These are phyloP conservation scores for Brachionus calyciflorus DNA, from an alignment of 1,140 invertebrate species.

Conservation along the genomic window DNA sequence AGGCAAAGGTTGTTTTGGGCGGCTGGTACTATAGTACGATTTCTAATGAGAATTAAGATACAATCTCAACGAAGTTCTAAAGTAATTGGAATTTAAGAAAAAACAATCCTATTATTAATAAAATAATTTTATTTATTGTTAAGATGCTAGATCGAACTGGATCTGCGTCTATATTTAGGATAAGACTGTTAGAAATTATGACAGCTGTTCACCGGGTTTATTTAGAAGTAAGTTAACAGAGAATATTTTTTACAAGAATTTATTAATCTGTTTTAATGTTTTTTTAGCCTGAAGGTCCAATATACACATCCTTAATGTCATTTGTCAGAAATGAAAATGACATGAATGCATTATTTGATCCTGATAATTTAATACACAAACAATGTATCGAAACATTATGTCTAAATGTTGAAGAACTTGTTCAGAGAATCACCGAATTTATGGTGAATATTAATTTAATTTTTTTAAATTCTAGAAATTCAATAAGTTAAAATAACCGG, in stretches of 20 bases:
- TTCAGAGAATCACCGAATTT: constrained; percentile 43
- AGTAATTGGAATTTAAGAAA: background rate
- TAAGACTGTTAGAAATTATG: constrained; percentile 42
- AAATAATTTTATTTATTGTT: background rate
- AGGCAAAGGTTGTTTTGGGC: constrained; percentile 44
- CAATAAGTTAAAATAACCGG: too few relatives aligned
- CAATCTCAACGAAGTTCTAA: constrained; percentile 5
- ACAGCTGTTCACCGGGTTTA: constrained; percentile 42
- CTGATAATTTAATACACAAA: constrained; percentile 18
- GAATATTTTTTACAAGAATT: background rate
- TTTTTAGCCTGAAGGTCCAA: constrained; percentile 45
- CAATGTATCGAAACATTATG: constrained; percentile 23
- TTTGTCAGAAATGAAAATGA: constrained; percentile 38
- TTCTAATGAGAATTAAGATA: constrained; percentile 25
- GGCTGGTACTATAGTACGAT: constrained; percentile 7
- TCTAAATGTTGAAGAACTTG: constrained; percentile 26
- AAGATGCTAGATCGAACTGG: constrained; percentile 22
- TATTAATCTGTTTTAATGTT: background rate
- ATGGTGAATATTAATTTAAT: background rate
- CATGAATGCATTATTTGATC: constrained; percentile 37
- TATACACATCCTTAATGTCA: constrained; percentile 36
- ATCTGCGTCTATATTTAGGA: constrained; percentile 37
- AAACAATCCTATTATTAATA: background rate
- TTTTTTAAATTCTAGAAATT: too few relatives aligned
- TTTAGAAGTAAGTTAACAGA: background rate